phyloP scores from a whole-genome alignment of 92 coral and sea anemone genomes.

The Palythoa caribaeorum region DNA sequence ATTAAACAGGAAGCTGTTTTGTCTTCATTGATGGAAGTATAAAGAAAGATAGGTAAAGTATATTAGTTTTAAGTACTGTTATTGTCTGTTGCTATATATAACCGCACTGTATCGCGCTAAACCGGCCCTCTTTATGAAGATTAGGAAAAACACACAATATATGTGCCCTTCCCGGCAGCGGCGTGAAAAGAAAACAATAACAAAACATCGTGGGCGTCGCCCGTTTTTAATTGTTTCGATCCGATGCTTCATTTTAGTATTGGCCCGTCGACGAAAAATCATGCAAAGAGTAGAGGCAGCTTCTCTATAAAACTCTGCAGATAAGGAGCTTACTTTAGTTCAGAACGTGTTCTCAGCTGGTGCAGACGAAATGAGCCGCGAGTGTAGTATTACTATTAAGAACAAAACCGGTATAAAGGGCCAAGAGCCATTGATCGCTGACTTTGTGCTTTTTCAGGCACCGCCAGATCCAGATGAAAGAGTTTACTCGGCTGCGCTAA shows the following conservation, averaged over 20 bases:
- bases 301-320: not conserved
- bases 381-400: constrained; percentile 9
- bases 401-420: constrained; percentile 15
- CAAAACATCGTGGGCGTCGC: too few relatives aligned
- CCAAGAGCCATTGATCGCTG: constrained; percentile 17
- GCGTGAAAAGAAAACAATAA: too few relatives aligned
- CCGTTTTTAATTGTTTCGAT: not conserved
- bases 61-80: too few relatives aligned
- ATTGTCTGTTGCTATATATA: too few relatives aligned
- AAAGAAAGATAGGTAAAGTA: too few relatives aligned
- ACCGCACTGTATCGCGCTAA: too few relatives aligned
- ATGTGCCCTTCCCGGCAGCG: too few relatives aligned
- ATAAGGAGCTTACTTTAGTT: not conserved
- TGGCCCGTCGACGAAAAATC: not conserved
- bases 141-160: too few relatives aligned
- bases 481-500: constrained; percentile 12
- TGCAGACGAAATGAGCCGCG: constrained; percentile 1
- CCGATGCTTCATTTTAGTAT: not conserved
- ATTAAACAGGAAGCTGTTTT: too few relatives aligned
- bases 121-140: too few relatives aligned
- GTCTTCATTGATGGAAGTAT: too few relatives aligned
- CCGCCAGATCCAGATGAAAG: not conserved
- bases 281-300: not conserved
- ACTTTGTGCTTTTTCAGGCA: constrained; percentile 24
- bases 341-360: not conserved